Percentiles rank a stretch among this genome's conserved stretches.
phyloP scores from a whole-genome alignment of 2,888 invertebrate species.

The Euphydryas editha region DNA sequence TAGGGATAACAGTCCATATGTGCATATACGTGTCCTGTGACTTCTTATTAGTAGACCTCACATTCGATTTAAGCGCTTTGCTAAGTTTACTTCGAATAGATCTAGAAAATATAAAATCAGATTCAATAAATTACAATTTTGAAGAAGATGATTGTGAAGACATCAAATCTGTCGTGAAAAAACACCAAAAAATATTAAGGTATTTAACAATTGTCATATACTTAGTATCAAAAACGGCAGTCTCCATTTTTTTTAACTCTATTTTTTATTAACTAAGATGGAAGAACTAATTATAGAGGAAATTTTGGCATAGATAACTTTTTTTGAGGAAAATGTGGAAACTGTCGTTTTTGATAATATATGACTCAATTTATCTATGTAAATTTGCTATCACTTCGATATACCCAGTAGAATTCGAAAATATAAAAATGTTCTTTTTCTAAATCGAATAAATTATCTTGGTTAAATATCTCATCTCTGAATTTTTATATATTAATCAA shows the following conservation, averaged over 20 bases:
- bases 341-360: no score
- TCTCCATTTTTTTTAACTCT: not conserved
- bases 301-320: no score
- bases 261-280: not conserved
- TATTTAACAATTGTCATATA: constrained; percentile 3
- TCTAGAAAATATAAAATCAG: constrained; percentile 33
- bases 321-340: no score
- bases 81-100: constrained; percentile 43
- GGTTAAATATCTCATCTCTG: no score
- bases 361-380: no score
- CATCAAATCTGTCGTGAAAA: constrained; percentile 39
- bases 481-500: no score
- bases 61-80: constrained; percentile 39
- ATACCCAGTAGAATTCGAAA: no score
- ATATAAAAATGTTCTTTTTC: no score
- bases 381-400: no score
- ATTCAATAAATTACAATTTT: constrained; percentile 8
- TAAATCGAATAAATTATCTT: no score
- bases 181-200: constrained; percentile 47
- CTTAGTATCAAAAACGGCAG: not conserved
- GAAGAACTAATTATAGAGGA: no score
- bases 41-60: constrained; percentile 40
- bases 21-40: constrained; percentile 44
- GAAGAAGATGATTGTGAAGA: constrained; percentile 29
- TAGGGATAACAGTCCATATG: constrained; percentile 38